Base-by-base conservation (phyloP, 2,797 vertebrate species). In the Eleutherodactylus coqui region DNA sequence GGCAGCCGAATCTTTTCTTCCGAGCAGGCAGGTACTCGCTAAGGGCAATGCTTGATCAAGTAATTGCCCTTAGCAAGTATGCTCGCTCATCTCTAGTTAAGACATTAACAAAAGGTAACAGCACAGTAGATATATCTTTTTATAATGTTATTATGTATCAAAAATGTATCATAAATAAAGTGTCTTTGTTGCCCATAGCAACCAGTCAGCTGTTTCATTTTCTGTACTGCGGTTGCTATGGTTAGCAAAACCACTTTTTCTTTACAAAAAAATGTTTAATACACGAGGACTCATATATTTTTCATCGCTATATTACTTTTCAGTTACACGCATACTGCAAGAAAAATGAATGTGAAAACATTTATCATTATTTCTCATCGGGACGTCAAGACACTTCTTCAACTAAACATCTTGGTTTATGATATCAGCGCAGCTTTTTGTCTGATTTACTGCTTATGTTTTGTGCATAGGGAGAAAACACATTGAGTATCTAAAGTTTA, bases 321-420 rank as follows among this genome's bases (percentile, higher is more conserved):
- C 58, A 32, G 75, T 24, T 85, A 45, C 36, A 70, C 45, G 70
- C n/a, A 55, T 45, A 70, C 55, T 43, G 60, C 34, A 38, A 38
- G 32, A 49, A 49, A 70, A 81, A 43, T 53, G 17, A 75, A 75
- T 45, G 29, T 86, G 16, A 81, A 67, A 58, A 81, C 16, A 34
- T 86, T 75, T 82, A 76, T 82, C 58, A 86, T 34, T 75, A 75
- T 79, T 73, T 79, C 76, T 81, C 53, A 84, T 84, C 19, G n/a
- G 58, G 34, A 81, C 58, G 70, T 84, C 76, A 69, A 60, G 69
- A 73, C 9, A 79, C 34, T 51, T 85, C 53, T 87, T 80, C 45
- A 75, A 9, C 55, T 75, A 45, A 76, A 79, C 69, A 84, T 87
- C 45, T 84, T 75, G 36, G 34, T 81, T 87, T 81, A 87, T 84